A percentile compares a stretch with the other conserved stretches of the same genome.
These are phyloP conservation scores for Phodopus roborovskii DNA, from an alignment of 2,113 vertebrate genomes.

Conservation along the genomic window DNA sequence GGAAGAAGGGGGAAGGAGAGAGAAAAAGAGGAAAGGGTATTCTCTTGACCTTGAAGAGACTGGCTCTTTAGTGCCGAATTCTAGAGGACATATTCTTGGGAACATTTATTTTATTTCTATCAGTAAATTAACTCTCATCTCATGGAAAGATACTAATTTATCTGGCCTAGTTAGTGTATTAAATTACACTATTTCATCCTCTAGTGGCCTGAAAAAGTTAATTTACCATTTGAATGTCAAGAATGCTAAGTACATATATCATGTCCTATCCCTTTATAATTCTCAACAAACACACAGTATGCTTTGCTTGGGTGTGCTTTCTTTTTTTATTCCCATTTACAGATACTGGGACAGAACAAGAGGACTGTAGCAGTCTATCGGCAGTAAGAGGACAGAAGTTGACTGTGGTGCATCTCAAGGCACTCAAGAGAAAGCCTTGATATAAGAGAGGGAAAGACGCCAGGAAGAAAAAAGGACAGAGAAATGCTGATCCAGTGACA, in stretches of 20 bases:
- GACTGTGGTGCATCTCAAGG: not conserved
- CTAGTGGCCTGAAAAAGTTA: slow-evolving; percentile 62
- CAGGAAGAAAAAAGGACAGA: not conserved
- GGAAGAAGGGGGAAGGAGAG: accelerated
- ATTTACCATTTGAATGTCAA: slow-evolving; percentile 52
- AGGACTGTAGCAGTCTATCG: not conserved
- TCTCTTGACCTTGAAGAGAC: slow-evolving; percentile 18
- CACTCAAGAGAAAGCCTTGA: not conserved
- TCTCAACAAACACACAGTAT: not conserved
- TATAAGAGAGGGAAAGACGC: not conserved
- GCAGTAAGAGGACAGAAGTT: not conserved
- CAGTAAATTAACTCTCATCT: slow-evolving; percentile 45
- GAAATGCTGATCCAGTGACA: too few relatives aligned
- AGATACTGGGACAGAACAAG: not conserved
- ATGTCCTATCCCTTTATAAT: not conserved
- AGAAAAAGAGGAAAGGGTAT: accelerated
- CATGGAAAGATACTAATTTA: slow-evolving; percentile 41
- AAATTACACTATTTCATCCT: slow-evolving; percentile 64
- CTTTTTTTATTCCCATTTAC: not conserved
- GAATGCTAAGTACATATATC: slow-evolving; percentile 27
- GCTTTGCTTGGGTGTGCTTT: slow-evolving; percentile 25
- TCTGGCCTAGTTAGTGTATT: slow-evolving; percentile 25
- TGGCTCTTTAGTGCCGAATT: not conserved
- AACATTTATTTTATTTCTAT: slow-evolving; percentile 57
- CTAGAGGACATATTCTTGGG: not conserved